Evolutionary conservation across 1,140 invertebrate species (phyloP), one percentile per base, ranked within the genome.

Genomic region (Coboldia fuscipes): DNA sequence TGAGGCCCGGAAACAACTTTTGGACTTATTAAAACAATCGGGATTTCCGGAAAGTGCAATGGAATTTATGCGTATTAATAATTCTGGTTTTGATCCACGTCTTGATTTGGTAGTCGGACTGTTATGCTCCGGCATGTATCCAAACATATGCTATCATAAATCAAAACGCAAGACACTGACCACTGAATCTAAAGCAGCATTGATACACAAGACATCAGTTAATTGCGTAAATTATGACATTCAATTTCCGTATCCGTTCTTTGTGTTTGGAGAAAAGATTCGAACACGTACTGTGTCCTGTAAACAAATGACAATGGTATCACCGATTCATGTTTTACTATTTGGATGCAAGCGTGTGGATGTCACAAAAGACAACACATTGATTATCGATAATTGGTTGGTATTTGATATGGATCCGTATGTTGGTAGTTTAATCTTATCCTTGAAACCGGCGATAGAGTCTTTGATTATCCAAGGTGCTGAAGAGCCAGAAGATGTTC

Each of bases 191-290:
- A 93, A 89, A 55, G 72, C 76, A 3, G 93, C 92, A 1, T 57
- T 97, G 1, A 80, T 97, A 33, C 88, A 96, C 57, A 97, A 97
- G 54, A 88, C 88, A 0, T 97, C 92, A 1, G 88, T 97, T 1
- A 96, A 96, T 59, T 94, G 89, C 54, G 80, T 70, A 40, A 86
- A 82, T 49, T 62, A 70, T 35, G 76, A 81, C 30, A 68, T 85
- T 35, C 68, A 66, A 35, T 97, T 96, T 45, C 81, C 83, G 1
- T 93, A 77, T 37, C 93, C 93, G 3, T 86, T 94, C 48, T 96
- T 98, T 53, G 82, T 97, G 22, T 98, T 97, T 57, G 89, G 89
- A 3, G 93, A 98, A 62, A 97, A 98, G 69, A 88, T 97, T 30
- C 70, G 92, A 34, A 97, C 92, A 0, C 64, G 83, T 41, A 88